phyloP scores from a whole-genome alignment of 2,113 vertebrate species.

The Falco punctatus region DNA sequence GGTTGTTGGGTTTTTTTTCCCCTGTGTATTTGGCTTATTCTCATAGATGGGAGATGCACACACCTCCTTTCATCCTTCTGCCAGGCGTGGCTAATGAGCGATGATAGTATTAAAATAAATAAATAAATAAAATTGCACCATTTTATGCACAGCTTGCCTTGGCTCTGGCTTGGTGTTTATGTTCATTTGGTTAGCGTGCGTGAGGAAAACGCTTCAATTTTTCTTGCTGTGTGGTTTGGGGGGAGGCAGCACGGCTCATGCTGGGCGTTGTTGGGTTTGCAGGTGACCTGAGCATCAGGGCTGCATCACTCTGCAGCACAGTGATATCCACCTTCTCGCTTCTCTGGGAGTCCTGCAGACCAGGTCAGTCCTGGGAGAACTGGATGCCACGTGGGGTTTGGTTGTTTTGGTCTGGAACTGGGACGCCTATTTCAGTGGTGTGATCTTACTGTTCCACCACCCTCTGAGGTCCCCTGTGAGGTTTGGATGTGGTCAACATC shows the following conservation, averaged over 20 bases:
- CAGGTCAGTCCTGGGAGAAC: background rate
- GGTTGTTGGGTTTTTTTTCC: background rate
- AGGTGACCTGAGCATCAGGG: background rate
- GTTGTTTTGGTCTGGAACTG: background rate
- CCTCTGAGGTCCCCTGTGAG: fast-evolving
- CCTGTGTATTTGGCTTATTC: background rate
- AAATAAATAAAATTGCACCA: background rate
- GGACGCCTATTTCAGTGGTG: background rate
- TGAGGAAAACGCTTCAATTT: background rate
- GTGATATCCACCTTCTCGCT: fast-evolving
- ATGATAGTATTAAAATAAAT: background rate
- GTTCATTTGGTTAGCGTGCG: background rate
- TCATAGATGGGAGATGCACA: background rate
- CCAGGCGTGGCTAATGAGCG: background rate
- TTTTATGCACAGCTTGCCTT: background rate
- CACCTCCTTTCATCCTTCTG: background rate
- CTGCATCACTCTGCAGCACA: background rate
- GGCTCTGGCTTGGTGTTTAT: background rate
- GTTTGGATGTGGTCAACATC: background rate
- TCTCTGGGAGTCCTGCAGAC: background rate
- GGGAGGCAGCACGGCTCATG: background rate
- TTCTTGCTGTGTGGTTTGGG: background rate
- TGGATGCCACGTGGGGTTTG: fast-evolving
- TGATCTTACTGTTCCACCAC: background rate
- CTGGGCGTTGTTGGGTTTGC: background rate